Conservation (phyloP, 2,113 vertebrate species). For the Colinus virginianus region DNA sequence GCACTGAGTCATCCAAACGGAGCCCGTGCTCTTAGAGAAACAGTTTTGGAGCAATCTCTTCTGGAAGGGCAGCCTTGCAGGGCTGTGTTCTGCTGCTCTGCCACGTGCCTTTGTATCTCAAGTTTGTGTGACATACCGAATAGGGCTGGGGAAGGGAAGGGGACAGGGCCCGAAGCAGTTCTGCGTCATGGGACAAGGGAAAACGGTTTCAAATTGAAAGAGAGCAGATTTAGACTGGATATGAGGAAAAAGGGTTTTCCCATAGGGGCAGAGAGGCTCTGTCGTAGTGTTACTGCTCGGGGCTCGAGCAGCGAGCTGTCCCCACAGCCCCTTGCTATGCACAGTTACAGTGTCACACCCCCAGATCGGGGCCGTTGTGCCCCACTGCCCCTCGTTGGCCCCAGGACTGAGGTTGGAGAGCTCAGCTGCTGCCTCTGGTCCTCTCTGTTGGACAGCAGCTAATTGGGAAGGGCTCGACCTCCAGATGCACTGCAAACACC, state of each 20-base stretch:
- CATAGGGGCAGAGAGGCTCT: not conserved
- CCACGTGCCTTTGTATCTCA: fast-evolving
- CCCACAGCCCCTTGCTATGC: fast-evolving
- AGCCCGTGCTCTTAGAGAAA: not conserved
- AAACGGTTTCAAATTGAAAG: too few species aligned
- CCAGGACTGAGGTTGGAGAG: not conserved
- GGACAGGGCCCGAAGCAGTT: too few species aligned
- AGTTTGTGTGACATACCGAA: too few species aligned
- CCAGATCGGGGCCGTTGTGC: not conserved
- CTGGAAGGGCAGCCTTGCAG: too few species aligned
- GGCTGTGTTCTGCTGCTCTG: not conserved
- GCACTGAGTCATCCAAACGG: not conserved
- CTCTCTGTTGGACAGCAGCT: not conserved
- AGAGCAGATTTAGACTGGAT: too few species aligned
- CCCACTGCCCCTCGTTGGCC: not conserved
- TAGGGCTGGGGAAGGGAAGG: too few species aligned
- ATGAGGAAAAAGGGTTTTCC: too few species aligned
- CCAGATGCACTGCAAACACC: not conserved
- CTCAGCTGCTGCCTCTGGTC: not conserved
- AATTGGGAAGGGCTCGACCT: not conserved
- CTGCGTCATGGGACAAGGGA: too few species aligned
- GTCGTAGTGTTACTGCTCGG: not conserved
- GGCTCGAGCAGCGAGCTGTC: fast-evolving
- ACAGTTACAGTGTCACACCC: not conserved
- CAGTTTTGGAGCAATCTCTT: constrained; percentile 1